phyloP scores from a whole-genome alignment of 2,888 invertebrate species.

The Drosophila yooni region DNA sequence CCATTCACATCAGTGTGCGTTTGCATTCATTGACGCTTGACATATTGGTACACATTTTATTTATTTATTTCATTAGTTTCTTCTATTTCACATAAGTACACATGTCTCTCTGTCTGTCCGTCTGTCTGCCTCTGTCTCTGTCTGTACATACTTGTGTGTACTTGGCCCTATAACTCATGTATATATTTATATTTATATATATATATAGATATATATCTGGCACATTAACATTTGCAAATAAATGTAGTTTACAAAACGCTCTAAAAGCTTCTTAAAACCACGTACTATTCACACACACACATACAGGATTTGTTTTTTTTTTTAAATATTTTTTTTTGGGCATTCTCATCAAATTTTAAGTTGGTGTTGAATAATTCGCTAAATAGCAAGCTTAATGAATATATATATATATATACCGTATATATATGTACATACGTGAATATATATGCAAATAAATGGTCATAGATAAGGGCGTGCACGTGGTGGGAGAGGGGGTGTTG shows the following conservation, averaged over 20 bases:
- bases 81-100: conserved; percentile 17
- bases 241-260: background rate
- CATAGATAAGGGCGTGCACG: background rate
- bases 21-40: conserved; percentile 77
- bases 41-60: conserved; percentile 78
- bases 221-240: background rate
- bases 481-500: background rate
- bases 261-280: conserved; percentile 3
- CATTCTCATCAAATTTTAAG: conserved; percentile 32
- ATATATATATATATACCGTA: background rate
- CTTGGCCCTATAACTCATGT: background rate
- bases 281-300: conserved; percentile 8
- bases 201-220: background rate
- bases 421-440: background rate
- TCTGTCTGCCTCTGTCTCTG: background rate
- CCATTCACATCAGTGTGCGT: conserved; percentile 72
- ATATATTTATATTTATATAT: background rate
- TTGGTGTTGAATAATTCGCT: conserved; percentile 21
- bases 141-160: background rate
- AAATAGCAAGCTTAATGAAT: conserved; percentile 15
- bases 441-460: background rate
- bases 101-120: background rate
- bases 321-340: background rate
- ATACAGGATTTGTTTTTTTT: conserved; percentile 5
- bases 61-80: conserved; percentile 51